These are phyloP conservation scores for Macrocentrus cingulum DNA, from an alignment of 1,140 invertebrate species.

Conservation along the genomic window DNA sequence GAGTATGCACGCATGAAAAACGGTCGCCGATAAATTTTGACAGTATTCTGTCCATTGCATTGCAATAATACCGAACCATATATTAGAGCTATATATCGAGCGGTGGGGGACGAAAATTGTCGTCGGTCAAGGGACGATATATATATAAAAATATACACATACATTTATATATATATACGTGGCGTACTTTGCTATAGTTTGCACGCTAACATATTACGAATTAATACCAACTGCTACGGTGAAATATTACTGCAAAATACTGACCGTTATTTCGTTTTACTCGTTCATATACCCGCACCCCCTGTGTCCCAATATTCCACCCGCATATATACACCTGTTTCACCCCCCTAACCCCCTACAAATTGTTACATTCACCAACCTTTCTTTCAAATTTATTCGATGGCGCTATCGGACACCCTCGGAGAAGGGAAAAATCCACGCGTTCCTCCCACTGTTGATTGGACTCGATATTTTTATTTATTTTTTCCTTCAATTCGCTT, in stretches of 20 bases:
- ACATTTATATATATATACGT: constrained; percentile 14
- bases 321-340: neutral
- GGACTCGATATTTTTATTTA: neutral
- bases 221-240: constrained; percentile 61
- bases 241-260: constrained; percentile 61
- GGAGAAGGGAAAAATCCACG: neutral
- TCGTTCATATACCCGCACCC: neutral
- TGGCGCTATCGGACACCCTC: neutral
- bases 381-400: constrained; percentile 24
- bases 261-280: constrained; percentile 54
- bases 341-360: no score
- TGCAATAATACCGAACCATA: constrained; percentile 61
- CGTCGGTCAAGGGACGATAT: constrained; percentile 27
- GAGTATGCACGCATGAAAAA: constrained; percentile 49
- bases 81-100: constrained; percentile 51
- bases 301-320: neutral
- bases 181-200: constrained; percentile 56
- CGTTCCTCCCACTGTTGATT: neutral
- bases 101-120: constrained; percentile 21
- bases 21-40: constrained; percentile 61
- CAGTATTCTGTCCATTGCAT: constrained; percentile 62
- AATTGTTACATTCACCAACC: constrained; percentile 21
- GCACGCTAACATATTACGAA: constrained; percentile 60
- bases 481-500: constrained; percentile 1
- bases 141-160: constrained; percentile 16